Evolutionary conservation across 2,113 vertebrate species (phyloP).

Genomic region (Cryptomyrus ogoouensis): DNA sequence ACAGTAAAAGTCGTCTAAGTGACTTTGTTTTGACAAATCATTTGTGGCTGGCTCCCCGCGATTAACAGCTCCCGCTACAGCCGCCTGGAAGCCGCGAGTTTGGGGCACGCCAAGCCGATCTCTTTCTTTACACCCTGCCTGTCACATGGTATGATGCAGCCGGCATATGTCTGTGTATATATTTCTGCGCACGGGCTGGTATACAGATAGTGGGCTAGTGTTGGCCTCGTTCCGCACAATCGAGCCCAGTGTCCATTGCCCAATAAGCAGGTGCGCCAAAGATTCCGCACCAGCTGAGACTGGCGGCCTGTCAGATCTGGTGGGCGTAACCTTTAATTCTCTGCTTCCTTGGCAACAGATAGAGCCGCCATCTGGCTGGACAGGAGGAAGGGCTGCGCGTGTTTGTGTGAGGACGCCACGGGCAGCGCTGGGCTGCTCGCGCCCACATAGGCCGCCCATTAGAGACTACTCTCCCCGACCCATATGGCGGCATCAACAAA

Average conservation of each 20-base stretch:
- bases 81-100: not conserved
- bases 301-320: constrained; percentile 13
- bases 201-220: not conserved
- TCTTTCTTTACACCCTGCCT: not conserved
- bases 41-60: not conserved
- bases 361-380: constrained; percentile 15
- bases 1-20: not conserved
- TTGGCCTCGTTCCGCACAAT: not conserved
- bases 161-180: not conserved
- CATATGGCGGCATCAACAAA: constrained; percentile 19
- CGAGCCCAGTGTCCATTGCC: not conserved
- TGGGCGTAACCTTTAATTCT: constrained; percentile 23
- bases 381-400: constrained; percentile 15
- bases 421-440: constrained; percentile 11
- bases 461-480: constrained; percentile 2
- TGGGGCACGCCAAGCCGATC: not conserved
- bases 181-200: not conserved
- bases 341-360: constrained; percentile 21
- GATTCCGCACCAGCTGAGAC: constrained; percentile 8
- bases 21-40: not conserved
- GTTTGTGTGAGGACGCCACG: constrained; percentile 21
- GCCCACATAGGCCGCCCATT: constrained; percentile 15
- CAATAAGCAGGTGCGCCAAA: constrained; percentile 19
- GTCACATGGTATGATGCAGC: not conserved
- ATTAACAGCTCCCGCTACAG: not conserved